Conservation (phyloP, 2,888 invertebrate genomes). For the Xylota sylvarum region DNA sequence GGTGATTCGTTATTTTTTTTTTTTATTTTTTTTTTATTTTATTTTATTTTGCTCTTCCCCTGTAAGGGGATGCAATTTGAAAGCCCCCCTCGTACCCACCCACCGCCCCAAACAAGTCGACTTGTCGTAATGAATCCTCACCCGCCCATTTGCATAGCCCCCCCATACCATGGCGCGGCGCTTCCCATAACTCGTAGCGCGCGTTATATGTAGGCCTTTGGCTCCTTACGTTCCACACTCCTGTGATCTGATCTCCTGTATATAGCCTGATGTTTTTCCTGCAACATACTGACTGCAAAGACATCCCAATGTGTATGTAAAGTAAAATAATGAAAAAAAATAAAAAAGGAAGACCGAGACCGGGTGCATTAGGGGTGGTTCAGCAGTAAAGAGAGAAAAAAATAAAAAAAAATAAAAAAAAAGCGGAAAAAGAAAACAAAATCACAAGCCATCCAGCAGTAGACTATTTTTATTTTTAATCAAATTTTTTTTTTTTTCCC, state of each 20-base stretch:
- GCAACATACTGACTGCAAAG: conserved; percentile 11
- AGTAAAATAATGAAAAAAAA: neutral
- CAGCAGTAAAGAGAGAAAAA: neutral
- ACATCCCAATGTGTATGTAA: conserved; percentile 8
- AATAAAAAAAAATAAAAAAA: neutral
- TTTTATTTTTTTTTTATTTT: conserved; percentile 9
- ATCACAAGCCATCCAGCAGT: conserved; percentile 1
- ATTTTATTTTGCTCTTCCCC: conserved; percentile 20
- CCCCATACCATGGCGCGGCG: conserved; percentile 1
- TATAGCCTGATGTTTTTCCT: neutral
- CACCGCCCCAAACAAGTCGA: no score
- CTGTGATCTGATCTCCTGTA: conserved; percentile 19
- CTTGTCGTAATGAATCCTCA: conserved; percentile 50
- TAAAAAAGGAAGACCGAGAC: neutral
- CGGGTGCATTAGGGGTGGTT: conserved; percentile 22
- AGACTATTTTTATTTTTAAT: conserved; percentile 9
- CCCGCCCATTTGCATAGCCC: conserved; percentile 10
- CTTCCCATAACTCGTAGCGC: neutral
- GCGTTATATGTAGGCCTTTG: conserved; percentile 15
- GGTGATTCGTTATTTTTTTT: conserved; percentile 14
- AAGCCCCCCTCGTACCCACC: no score
- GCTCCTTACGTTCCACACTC: neutral
- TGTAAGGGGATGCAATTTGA: conserved; percentile 33
- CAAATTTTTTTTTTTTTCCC: neutral
- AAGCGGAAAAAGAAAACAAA: neutral